phyloP scores from a whole-genome alignment of 2,888 invertebrate genomes.

The Syrista parreyssii region DNA sequence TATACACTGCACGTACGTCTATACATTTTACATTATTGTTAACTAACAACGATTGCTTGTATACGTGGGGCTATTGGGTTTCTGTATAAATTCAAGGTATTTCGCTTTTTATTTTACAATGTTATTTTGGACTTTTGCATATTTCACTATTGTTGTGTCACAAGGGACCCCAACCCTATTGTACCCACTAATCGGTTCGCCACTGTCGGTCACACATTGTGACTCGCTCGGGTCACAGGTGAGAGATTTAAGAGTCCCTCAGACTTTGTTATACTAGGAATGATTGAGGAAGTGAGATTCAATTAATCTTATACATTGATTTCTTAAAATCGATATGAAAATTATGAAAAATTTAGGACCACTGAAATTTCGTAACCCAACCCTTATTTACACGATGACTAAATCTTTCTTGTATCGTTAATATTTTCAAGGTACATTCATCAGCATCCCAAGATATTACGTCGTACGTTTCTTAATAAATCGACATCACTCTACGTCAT shows the following conservation, averaged over 20 bases:
- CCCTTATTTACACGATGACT: not conserved
- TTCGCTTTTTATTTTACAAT: not conserved
- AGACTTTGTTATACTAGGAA: slow-evolving; percentile 25
- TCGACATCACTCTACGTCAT: not conserved
- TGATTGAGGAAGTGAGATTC: slow-evolving; percentile 37
- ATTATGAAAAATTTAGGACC: not conserved
- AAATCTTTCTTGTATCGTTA: not conserved
- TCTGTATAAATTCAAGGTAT: not conserved
- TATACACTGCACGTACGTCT: too few species aligned
- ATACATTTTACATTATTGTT: too few species aligned
- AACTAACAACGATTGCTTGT: too few species aligned
- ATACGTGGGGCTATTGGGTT: too few species aligned
- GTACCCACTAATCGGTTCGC: slow-evolving; percentile 28
- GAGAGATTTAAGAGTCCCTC: slow-evolving; percentile 50
- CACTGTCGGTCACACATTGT: slow-evolving; percentile 48
- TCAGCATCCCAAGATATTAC: not conserved
- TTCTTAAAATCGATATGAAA: not conserved
- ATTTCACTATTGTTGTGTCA: not conserved
- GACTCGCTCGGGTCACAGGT: slow-evolving; percentile 54
- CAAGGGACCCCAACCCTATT: not conserved
- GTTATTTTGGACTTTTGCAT: not conserved
- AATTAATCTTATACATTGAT: slow-evolving; percentile 7
- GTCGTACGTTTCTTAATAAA: too few species aligned
- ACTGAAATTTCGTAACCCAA: not conserved
- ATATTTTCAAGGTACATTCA: not conserved